A percentile compares a stretch with the other conserved stretches of the same genome.
phyloP scores from a whole-genome alignment of 2,797 vertebrate species.

The Argya squamiceps region DNA sequence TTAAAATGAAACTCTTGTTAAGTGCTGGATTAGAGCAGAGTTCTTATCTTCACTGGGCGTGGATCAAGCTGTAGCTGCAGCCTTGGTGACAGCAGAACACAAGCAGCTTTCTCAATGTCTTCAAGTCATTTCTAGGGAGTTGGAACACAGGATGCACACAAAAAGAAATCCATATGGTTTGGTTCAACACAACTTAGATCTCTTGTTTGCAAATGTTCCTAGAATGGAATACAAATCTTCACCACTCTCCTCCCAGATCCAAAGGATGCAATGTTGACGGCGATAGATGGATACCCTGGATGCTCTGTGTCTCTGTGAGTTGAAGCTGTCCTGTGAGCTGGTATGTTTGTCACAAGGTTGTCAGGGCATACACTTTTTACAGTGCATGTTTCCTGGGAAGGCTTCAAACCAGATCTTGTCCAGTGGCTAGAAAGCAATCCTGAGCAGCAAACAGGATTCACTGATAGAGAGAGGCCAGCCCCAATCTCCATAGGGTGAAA shows the following conservation, averaged over 20 bases:
- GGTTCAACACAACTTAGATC: not conserved
- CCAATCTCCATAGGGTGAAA: slow-evolving; percentile 21
- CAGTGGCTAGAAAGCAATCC: slow-evolving; percentile 32
- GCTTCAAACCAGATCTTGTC: slow-evolving; percentile 1
- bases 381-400: not conserved
- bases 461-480: slow-evolving; percentile 49
- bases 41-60: not conserved
- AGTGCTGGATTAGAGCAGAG: not conserved
- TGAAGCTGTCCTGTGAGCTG: not conserved
- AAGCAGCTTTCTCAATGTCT: not conserved
- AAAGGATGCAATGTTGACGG: slow-evolving; percentile 68
- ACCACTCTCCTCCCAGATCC: slow-evolving; percentile 69
- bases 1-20: not conserved
- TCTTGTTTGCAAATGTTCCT: not conserved
- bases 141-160: not conserved
- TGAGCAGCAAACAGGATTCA: slow-evolving; percentile 61
- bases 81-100: not conserved
- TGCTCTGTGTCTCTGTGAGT: not conserved
- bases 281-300: slow-evolving; percentile 31
- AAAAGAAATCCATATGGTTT: not conserved
- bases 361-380: not conserved
- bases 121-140: not conserved
- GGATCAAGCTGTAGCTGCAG: not conserved
- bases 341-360: slow-evolving; percentile 11
- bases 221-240: slow-evolving; percentile 75